A percentile compares a stretch with the other conserved stretches of the same genome.
Evolutionary conservation across 2,113 vertebrate genomes (phyloP).

Genomic region (Equus quagga): DNA sequence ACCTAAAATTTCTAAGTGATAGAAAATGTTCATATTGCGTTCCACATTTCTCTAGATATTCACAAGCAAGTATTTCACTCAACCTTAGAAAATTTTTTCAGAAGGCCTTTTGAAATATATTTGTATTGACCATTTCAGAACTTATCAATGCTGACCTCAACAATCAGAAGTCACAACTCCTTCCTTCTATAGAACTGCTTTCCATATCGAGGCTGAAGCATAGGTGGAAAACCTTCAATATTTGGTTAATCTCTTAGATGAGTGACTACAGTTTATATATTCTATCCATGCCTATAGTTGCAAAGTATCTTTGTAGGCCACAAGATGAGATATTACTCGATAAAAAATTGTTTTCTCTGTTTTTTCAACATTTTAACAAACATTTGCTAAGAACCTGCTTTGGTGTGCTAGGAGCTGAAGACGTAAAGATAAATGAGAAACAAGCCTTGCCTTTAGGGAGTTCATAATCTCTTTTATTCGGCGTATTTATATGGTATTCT

Average conservation of each 20-base stretch:
- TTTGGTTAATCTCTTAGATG: background rate
- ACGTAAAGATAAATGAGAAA: slow-evolving; percentile 63
- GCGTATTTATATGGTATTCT: background rate
- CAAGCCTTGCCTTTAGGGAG: slow-evolving; percentile 52
- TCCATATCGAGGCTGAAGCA: background rate
- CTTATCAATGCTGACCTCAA: background rate
- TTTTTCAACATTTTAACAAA: slow-evolving; percentile 53
- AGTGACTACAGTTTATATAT: background rate
- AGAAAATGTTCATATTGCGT: background rate
- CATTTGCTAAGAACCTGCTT: slow-evolving; percentile 34
- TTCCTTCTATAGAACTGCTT: background rate
- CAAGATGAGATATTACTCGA: background rate
- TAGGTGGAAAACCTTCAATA: background rate
- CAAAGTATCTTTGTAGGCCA: background rate
- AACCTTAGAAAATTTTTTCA: background rate
- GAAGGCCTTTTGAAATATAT: slow-evolving; percentile 25
- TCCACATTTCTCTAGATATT: slow-evolving; percentile 24
- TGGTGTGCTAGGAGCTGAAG: slow-evolving; percentile 20
- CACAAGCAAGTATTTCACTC: background rate
- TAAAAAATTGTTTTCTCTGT: slow-evolving; percentile 1
- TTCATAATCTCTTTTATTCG: slow-evolving; percentile 57
- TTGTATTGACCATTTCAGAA: background rate
- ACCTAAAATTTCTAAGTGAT: slow-evolving; percentile 2
- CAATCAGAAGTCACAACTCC: background rate
- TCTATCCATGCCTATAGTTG: background rate